Base-by-base conservation (phyloP, 2,888 invertebrate species). In the Petrolisthes manimaculis region DNA sequence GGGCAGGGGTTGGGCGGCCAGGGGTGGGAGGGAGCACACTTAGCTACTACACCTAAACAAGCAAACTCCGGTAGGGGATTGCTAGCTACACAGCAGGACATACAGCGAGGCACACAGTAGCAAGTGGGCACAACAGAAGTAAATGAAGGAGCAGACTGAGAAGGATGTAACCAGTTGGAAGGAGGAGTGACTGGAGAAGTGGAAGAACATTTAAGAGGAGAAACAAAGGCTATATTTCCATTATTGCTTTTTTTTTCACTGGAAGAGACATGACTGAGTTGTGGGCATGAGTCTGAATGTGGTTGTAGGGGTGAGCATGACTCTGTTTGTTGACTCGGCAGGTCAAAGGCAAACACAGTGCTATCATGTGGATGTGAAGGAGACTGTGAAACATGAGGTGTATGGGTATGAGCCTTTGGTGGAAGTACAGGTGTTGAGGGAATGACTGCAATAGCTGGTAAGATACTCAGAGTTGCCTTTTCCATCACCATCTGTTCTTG, bases 371-470 rank as follows among this genome's bases (percentile, higher is more conserved):
- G 69, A 69, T 14, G 69, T 18, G 51, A 18, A 78, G 1, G 14
- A 78, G 14, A 24, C 18, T 2, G 78, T 14, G 14, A 21, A 78
- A 78, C 78, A 78, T 78, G 24, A 21, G 78, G 21, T 14, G 14
- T 78, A 14, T 78, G 21, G 37, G 77, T 24, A 4, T 24, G 74
- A 51, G 14, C 67, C 55, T 79, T 56, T 8, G 84, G 24, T 18
- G 88, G 84, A 53, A 89, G 78, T 6, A 89, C 74, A n/a, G 90
- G 89, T 53, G 92, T 92, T 89, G 93, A 93, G 86, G 84, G 91
- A 92, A 83, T 93, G 24, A 90, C 84, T 51, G 93, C 79, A 37
- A 93, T 92, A 92, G 95, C 95, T 18, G 90, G 90, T 6, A 90
- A 86, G 21, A 83, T 69, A n/a, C 88, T 69, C 21, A 85, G 85